phyloP scores from a whole-genome alignment of 2,888 invertebrate species.

The Ennomos quercinarius region DNA sequence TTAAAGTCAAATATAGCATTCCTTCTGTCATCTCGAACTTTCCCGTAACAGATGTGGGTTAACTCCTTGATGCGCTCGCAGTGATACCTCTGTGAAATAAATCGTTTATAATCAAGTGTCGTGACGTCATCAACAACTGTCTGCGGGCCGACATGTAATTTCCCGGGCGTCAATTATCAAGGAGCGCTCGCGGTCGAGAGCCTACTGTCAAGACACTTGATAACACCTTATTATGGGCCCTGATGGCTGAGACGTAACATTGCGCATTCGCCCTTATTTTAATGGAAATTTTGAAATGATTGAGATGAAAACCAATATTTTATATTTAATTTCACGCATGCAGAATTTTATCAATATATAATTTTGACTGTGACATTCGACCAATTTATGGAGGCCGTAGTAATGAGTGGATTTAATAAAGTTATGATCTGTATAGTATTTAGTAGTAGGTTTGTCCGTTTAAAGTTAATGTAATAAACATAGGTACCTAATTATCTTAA shows the following conservation, averaged over 20 bases:
- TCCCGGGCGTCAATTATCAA: constrained; percentile 83
- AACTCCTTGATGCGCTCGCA: constrained; percentile 25
- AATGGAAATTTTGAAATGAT: constrained; percentile 4
- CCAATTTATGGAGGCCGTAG: too few relatives aligned
- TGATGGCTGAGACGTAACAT: constrained; percentile 31
- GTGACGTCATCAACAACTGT: constrained; percentile 85
- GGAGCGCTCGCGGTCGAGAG: constrained; percentile 70
- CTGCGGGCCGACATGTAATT: constrained; percentile 82
- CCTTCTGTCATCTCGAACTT: constrained; percentile 24
- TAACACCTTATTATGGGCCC: constrained; percentile 67
- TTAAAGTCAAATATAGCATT: too few relatives aligned
- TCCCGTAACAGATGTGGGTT: constrained; percentile 31
- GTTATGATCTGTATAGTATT: too few relatives aligned
- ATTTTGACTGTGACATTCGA: too few relatives aligned
- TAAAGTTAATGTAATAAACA: too few relatives aligned
- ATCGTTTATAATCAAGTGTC: constrained; percentile 83
- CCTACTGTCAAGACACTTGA: constrained; percentile 71
- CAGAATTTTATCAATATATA: too few relatives aligned
- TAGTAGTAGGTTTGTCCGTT: too few relatives aligned
- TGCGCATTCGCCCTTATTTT: constrained; percentile 26
- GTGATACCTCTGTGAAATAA: constrained; percentile 71
- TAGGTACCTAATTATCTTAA: too few relatives aligned
- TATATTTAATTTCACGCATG: too few relatives aligned
- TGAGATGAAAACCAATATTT: too few relatives aligned
- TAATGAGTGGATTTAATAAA: too few relatives aligned